Base-by-base conservation (phyloP, 2,113 vertebrate genomes). In the Limanda limanda region DNA sequence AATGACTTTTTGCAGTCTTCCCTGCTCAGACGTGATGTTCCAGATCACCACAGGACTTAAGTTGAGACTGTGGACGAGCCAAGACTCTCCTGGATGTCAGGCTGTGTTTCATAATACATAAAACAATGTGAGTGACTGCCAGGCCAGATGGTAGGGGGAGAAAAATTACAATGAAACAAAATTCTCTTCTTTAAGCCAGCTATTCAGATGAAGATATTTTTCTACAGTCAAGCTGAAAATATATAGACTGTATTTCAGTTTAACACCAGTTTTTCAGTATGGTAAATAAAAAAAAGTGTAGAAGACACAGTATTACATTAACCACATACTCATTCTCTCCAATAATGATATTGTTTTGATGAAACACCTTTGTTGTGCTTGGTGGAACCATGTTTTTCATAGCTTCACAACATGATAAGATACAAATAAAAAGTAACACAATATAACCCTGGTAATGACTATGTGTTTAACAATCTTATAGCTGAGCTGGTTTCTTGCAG, bases 21-120 rank as follows among this genome's bases (percentile, higher is more conserved):
- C 18, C 11, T 35, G 5, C 59, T 61, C 23, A 54, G 24, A 51
- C 56, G 37, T 21, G 42, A 79, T 83, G 57, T 76, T 78, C 81
- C 60, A 76, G 65, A 84, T 88, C 78, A 76, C 68, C 68, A 60
- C 55, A 51, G 74, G 77, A 84, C 59, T 77, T 45, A 45, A 78
- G 42, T 68, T 1, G 3, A 73, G 79, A 52, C 57, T 78, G 61
- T 82, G 31, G 68, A 61, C 25, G 35, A 20, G 84, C 68, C 83
- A 88, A 84, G 57, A 66, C 59, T 68, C 57, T 81, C 59, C 65
- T 68, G 60, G 65, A 86, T 62, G 59, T 77, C 68, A 48, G 70
- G 59, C 68, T 76, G 66, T 71, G 27, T 70, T 79, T 84, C 72
- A 79, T 79, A 76, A 86, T 76, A 79, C 68, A 79, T 82, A 52